Conservation (phyloP, 2,888 invertebrate genomes). For the Theretra japonica region DNA sequence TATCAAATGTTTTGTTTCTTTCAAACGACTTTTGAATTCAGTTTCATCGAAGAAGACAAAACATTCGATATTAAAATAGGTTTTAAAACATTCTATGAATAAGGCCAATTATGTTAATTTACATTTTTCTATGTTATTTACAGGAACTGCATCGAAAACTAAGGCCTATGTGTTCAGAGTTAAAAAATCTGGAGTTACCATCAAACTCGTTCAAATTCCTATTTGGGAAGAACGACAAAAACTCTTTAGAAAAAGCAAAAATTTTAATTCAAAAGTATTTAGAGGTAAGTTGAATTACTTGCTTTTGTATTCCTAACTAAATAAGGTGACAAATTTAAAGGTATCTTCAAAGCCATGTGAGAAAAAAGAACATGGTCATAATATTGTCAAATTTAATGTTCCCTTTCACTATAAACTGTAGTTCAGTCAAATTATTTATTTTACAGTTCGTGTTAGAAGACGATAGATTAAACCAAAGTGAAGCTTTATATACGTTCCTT, state of each 20-base stretch:
- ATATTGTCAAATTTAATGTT: no score
- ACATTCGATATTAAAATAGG: no score
- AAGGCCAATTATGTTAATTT: not conserved
- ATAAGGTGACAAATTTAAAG: no score
- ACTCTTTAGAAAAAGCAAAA: conserved; percentile 92
- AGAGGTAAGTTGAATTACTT: conserved; percentile 85
- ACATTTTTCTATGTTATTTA: conserved; percentile 71
- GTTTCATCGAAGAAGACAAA: no score
- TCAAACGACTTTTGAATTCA: no score
- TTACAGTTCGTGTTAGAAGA: conserved; percentile 93
- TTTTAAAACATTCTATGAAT: no score
- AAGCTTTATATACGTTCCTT: conserved; percentile 95
- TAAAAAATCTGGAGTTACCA: conserved; percentile 93
- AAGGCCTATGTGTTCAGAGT: conserved; percentile 91
- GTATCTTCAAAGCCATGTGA: no score
- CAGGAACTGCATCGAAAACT: conserved; percentile 93
- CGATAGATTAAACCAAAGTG: conserved; percentile 93
- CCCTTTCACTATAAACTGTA: not conserved
- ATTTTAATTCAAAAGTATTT: conserved; percentile 93
- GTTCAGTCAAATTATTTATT: conserved; percentile 25
- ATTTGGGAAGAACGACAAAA: conserved; percentile 92
- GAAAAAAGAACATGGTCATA: no score
- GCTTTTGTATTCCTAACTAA: no score
- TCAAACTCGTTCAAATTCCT: conserved; percentile 92
- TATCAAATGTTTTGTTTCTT: no score